Base-by-base conservation (phyloP, 2,113 vertebrate genomes). In the Panurus biarmicus region DNA sequence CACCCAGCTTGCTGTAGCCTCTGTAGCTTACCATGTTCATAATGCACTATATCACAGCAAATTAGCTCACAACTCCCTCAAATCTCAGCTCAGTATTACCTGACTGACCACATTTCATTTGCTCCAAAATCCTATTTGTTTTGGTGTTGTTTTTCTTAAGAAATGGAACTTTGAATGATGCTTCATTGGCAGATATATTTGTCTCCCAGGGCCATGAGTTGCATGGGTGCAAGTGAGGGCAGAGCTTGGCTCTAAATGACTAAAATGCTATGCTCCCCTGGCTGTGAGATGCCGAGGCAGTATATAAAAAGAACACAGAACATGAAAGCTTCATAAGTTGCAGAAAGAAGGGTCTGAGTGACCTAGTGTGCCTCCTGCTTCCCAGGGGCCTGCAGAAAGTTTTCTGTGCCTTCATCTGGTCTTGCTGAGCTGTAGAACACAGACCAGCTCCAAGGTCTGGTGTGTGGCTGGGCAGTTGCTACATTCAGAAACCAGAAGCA, bases 21-120 rank as follows among this genome's bases (percentile, higher is more conserved):
- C 70, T 92, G 48, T 64, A 92, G 75, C 82, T 47, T 64, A 31
- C 25, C 44, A 70, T 74, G 78, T 84, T 95, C 67, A 70, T 96
- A 90, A 40, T 47, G 38, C 13, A 61, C 9, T 56, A 7, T 85
- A 85, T 90, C 86, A 80, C 33, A 61, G 60, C 29, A 87, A 97
- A 96, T 91, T 66, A 90, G 38, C 38, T 91, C 89, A 89, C 90
- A 94, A 94, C 58, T 97, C 86, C 94, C 75, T 92, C 76, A 69
- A 82, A 80, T 24, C 69, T 96, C 75, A n/a, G 57, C 57, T 94
- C 65, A 14, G 17, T 91, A 48, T 94, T 87, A 69, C 31, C 54
- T 82, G 35, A 70, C 36, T 51, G 90, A 94, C 73, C n/a, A 87
- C 58, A 93, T 65, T 96, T 91, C 0, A 1, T 80, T 93, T 86